Conservation (phyloP, 2,113 vertebrate species). For the Diadophis punctatus region DNA sequence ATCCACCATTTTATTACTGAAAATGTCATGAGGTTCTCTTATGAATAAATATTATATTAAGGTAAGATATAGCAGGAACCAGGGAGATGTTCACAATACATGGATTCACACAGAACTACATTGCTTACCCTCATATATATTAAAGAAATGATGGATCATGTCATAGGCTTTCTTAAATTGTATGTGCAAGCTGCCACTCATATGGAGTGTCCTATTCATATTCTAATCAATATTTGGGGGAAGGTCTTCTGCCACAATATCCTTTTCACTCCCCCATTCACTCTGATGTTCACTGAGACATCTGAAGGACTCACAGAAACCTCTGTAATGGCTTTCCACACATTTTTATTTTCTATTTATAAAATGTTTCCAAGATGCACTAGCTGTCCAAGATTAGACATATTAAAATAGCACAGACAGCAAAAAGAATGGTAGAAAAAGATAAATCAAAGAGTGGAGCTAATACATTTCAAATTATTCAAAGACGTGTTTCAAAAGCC, state of each 20-base stretch:
- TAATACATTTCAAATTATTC: neutral
- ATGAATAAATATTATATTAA: neutral
- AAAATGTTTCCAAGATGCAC: neutral
- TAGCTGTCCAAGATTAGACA: neutral
- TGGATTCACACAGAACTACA: neutral
- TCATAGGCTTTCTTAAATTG: neutral
- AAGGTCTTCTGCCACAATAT: neutral
- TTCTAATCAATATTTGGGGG: neutral
- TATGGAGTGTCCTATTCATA: neutral
- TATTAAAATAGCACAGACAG: neutral
- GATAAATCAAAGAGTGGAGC: neutral
- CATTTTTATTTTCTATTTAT: neutral
- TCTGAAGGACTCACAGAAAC: neutral
- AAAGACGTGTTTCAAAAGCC: neutral
- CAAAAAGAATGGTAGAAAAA: neutral
- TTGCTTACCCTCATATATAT: neutral
- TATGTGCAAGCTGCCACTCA: neutral
- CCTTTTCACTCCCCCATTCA: neutral
- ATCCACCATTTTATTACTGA: neutral
- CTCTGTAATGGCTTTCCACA: neutral
- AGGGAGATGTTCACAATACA: neutral
- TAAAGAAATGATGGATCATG: neutral
- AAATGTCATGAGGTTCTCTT: neutral
- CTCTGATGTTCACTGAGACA: neutral
- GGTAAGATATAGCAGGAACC: neutral